phyloP scores from a whole-genome alignment of 2,888 invertebrate species.

The Laothoe populi region DNA sequence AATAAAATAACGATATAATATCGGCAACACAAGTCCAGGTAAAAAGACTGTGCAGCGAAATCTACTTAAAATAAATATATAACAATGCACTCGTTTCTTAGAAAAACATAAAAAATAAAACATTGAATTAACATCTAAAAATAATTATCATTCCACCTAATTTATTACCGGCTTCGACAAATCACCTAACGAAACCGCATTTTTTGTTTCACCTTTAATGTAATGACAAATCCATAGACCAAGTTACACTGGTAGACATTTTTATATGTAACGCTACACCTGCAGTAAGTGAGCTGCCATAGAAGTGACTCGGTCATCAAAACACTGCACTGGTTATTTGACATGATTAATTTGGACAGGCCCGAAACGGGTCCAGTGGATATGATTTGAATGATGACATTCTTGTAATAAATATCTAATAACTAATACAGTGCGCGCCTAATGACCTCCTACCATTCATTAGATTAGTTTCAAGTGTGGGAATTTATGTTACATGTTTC shows the following conservation, averaged over 20 bases:
- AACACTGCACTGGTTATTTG: constrained; percentile 62
- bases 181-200: constrained; percentile 22
- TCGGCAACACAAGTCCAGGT: too few relatives aligned
- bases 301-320: constrained; percentile 66
- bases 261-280: constrained; percentile 62
- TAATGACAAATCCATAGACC: constrained; percentile 23
- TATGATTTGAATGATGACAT: constrained; percentile 43
- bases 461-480: constrained; percentile 44
- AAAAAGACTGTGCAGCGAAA: not conserved
- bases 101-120: not conserved
- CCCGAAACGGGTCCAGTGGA: constrained; percentile 32
- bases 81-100: not conserved
- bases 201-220: constrained; percentile 6
- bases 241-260: constrained; percentile 22
- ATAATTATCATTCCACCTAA: constrained; percentile 13
- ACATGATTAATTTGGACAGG: constrained; percentile 60
- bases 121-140: not conserved
- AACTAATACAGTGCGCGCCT: constrained; percentile 30
- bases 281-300: constrained; percentile 63
- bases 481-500: constrained; percentile 33
- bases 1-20: too few relatives aligned
- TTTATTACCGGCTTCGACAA: constrained; percentile 10
- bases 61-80: not conserved
- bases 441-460: constrained; percentile 32
- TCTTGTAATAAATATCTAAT: constrained; percentile 34